Percentiles rank a stretch among this genome's conserved stretches.
Conservation (phyloP, 2,113 vertebrate species). For the Notarius lentiginosus region DNA sequence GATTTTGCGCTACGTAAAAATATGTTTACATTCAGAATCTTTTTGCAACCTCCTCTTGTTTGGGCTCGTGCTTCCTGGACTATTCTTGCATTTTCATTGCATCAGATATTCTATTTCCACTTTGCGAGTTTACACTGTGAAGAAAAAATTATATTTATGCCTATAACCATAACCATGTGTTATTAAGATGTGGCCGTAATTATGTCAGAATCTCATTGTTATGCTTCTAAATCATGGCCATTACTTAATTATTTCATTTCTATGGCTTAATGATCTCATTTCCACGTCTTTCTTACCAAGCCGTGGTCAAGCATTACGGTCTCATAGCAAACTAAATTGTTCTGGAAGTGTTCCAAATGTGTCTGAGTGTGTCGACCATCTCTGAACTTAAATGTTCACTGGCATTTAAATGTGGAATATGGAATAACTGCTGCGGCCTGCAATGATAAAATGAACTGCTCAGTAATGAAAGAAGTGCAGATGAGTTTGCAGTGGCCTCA, state of each 20-base stretch:
- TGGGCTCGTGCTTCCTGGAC: not conserved
- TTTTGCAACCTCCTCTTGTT: not conserved
- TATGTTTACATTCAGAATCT: not conserved
- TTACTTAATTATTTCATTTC: constrained; percentile 4
- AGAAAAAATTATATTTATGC: not conserved
- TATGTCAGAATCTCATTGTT: not conserved
- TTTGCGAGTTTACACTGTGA: not conserved
- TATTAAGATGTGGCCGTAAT: not conserved
- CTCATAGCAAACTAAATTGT: constrained; percentile 45
- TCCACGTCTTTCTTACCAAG: not conserved
- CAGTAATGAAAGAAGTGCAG: constrained; percentile 23
- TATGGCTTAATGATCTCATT: constrained; percentile 8
- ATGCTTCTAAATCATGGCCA: not conserved
- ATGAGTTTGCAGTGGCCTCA: not conserved
- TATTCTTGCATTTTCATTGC: not conserved
- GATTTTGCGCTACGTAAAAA: not conserved
- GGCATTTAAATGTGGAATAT: constrained; percentile 20
- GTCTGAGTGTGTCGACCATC: not conserved
- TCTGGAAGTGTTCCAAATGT: not conserved
- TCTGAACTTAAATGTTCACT: not conserved
- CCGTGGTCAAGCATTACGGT: not conserved
- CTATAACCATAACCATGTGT: not conserved
- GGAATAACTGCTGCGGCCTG: constrained; percentile 17
- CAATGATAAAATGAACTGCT: not conserved
- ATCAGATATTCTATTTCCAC: not conserved